phyloP scores from a whole-genome alignment of 1,140 invertebrate genomes.

The Catajapyx aquilonaris region DNA sequence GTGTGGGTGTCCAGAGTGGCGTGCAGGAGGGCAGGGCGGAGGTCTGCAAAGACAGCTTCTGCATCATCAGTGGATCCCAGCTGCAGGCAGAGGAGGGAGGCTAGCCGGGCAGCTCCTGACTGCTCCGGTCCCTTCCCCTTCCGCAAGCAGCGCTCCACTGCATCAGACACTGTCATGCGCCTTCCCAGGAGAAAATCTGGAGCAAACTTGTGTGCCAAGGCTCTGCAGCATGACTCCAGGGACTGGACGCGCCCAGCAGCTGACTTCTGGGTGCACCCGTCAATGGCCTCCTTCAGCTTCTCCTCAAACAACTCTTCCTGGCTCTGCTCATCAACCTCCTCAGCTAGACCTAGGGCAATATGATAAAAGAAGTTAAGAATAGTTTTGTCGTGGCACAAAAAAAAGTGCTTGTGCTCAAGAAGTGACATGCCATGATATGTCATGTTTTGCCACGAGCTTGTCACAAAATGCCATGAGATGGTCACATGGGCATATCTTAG shows the following conservation, averaged over 20 bases:
- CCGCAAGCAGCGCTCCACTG: slow-evolving; percentile 53
- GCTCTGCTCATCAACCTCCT: too few species aligned
- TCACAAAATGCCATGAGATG: too few species aligned
- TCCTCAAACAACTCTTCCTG: too few species aligned
- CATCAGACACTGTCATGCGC: slow-evolving; percentile 56
- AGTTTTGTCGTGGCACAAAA: too few species aligned
- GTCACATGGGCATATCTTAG: too few species aligned
- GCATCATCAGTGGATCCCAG: slow-evolving; percentile 40
- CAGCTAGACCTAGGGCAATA: too few species aligned
- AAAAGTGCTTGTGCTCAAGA: too few species aligned
- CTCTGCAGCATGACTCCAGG: slow-evolving; percentile 45
- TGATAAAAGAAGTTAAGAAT: too few species aligned
- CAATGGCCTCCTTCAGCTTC: slow-evolving; percentile 64
- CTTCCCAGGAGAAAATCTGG: slow-evolving; percentile 50
- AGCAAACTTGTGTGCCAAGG: slow-evolving; percentile 56
- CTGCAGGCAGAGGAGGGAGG: slow-evolving; percentile 61
- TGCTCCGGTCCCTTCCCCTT: slow-evolving; percentile 64
- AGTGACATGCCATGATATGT: too few species aligned
- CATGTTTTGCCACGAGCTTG: too few species aligned
- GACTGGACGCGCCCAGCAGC: slow-evolving; percentile 52
- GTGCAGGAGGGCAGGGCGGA: slow-evolving; percentile 33
- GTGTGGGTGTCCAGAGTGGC: slow-evolving; percentile 36
- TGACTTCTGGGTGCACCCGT: slow-evolving; percentile 65
- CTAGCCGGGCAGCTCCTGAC: slow-evolving; percentile 50
- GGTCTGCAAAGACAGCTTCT: slow-evolving; percentile 33